Conservation (phyloP, 2,113 vertebrate genomes). For the Ramphastos sulfuratus region DNA sequence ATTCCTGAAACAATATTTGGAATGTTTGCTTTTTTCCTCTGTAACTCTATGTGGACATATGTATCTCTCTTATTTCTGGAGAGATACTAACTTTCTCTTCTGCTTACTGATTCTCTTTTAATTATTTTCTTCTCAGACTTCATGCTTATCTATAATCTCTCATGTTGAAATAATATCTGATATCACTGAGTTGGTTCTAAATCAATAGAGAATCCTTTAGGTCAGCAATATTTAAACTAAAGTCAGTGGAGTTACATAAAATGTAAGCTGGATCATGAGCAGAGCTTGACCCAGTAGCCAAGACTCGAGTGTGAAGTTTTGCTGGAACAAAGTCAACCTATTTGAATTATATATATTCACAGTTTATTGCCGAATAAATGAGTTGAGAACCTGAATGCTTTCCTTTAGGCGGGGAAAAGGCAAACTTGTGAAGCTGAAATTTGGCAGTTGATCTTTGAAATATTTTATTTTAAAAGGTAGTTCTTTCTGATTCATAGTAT, state of each 20-base stretch:
- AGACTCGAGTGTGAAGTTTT: background rate
- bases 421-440: slow-evolving; percentile 27
- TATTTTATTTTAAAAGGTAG: slow-evolving; percentile 8
- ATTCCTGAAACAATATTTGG: background rate
- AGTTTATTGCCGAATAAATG: slow-evolving; percentile 8
- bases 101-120: background rate
- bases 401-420: background rate
- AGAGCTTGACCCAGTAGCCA: background rate
- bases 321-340: background rate
- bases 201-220: background rate
- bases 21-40: background rate
- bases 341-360: background rate
- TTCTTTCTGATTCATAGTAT: slow-evolving; percentile 14
- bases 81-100: background rate
- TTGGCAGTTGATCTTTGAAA: slow-evolving; percentile 26
- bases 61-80: background rate
- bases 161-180: background rate
- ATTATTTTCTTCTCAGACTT: background rate
- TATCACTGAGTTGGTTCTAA: background rate
- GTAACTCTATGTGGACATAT: background rate
- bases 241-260: slow-evolving; percentile 46
- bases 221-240: background rate
- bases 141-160: background rate
- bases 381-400: background rate
- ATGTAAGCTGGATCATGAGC: background rate